Evolutionary conservation across 23 tunicate species (phyloP).

Genomic region (Botrylloides violaceus): DNA sequence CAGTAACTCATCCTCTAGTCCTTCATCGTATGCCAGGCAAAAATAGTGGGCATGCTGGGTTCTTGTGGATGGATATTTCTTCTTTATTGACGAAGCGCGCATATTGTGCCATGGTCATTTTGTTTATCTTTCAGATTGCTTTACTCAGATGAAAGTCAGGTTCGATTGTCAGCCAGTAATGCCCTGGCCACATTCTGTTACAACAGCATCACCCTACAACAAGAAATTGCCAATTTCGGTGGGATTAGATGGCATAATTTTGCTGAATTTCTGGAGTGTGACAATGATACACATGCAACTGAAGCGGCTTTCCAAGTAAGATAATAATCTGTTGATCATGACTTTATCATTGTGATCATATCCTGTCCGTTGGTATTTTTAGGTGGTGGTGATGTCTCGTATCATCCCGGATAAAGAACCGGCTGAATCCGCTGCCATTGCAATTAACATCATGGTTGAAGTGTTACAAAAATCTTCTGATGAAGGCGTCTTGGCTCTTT

Average conservation of each 20-base stretch:
- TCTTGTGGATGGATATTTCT: background rate
- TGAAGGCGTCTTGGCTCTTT: conserved; percentile 49
- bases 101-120: too few relatives aligned
- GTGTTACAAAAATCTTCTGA: conserved; percentile 31
- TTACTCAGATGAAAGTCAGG: conserved; percentile 55
- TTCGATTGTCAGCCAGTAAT: conserved; percentile 49
- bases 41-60: background rate
- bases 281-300: conserved; percentile 35
- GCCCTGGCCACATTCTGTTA: conserved; percentile 78
- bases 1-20: too few relatives aligned
- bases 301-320: conserved; percentile 69
- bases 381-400: conserved; percentile 74
- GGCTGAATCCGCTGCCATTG: conserved; percentile 69
- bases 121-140: conserved; percentile 41
- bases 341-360: too few relatives aligned
- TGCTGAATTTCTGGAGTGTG: conserved; percentile 33
- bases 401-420: conserved; percentile 90
- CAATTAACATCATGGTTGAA: conserved; percentile 45
- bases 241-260: conserved; percentile 86
- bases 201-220: conserved; percentile 64
- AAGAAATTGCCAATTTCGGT: conserved; percentile 72
- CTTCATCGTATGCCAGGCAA: background rate
- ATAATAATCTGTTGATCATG: too few relatives aligned
- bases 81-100: too few relatives aligned
- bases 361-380: too few relatives aligned